Evolutionary conservation across 2,113 vertebrate genomes (phyloP), one percentile per base, ranked within the genome.

Genomic region (Sphaerodactylus townsendi): DNA sequence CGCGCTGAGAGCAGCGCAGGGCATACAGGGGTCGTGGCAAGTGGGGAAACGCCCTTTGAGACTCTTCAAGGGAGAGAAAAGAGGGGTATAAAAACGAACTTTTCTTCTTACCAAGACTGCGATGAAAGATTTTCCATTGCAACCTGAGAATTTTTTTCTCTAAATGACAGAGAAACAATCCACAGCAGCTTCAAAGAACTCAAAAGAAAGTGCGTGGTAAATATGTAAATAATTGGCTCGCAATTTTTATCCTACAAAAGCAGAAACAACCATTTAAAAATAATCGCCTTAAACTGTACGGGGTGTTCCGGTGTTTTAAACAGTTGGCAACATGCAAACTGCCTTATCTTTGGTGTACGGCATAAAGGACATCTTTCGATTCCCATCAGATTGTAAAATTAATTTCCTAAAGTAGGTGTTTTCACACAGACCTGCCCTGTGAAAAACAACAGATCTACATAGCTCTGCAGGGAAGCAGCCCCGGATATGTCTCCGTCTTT

Each of bases 151-250:
- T 48, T 13, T 0, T 11, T 23, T 65, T 4, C 39, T 4, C 41
- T 81, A 5, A 14, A 11, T 5, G 13, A 13, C 35, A 44, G 0
- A 1, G 8, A 77, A 9, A 5, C 13, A 0, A 39, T 2, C 9
- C 0, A 0, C 1, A 2, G 37, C 0, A 13, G 5, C 62, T 68
- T 1, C 0, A 0, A 53, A 28, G 14, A 3, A 6, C 33, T 7
- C 9, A 39, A 64, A 5, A 30, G 4, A 21, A 9, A 14, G 3
- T 2, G 1, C 1, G 0, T 11, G 15, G 1, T 0, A 25, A 70
- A 48, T 5, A 3, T 2, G 14, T 13, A 37, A 76, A 71, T 13
- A 39, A 74, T 10, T n/a, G 48, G 72, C 48, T 41, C 14, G 2
- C 10, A 2, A 35, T 50, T 41, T 15, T 28, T 37, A 66, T 44